Evolutionary conservation across 64 coral and sea anemone genomes (phyloP), one percentile per base, ranked within the genome.

Genomic region (Montipora capricornis): DNA sequence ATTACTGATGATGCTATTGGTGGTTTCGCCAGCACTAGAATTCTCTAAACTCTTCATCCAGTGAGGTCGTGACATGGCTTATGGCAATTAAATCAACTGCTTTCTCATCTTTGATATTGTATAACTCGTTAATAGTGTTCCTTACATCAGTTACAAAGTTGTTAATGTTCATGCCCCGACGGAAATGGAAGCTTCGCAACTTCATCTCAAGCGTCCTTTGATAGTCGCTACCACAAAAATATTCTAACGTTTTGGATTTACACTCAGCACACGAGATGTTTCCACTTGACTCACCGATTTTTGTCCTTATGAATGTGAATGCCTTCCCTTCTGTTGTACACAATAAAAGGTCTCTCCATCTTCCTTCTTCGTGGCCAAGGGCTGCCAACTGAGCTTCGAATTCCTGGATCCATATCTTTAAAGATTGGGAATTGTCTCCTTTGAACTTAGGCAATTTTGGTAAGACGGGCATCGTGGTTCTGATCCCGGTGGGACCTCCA

Each of bases 131-230:
- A 69, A 73, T 47, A 71, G 66, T 88, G 66, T 88, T 88, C 61
- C 84, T 26, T 88, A 88, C 3, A 71, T 88, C 84, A 45, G 84
- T 88, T 73, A 70, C 62, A 88, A 88, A 88, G 29, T 11, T 29
- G 73, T 22, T 88, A 88, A 88, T 73, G 84, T 88, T 74, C 50
- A 37, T 47, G 46, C 68, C 66, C n/a, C 68, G 84, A 66, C 73
- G 84, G 50, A 88, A 88, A 48, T 88, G 84, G 19, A 88, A 88
- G 48, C 84, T 69, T 88, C 84, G 84, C 84, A 88, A 69, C 61
- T 88, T 88, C 67, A 61, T 70, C 73, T 88, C 84, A 70, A 74
- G 84, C 16, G 84, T 49, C 50, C 67, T 67, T 66, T 87, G 44
- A 61, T 86, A 86, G 82, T 86, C 47, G 16, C 16, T 62, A 61